These are phyloP conservation scores for Turdus rufiventris DNA, from an alignment of 2,113 vertebrate species.

Conservation along the genomic window DNA sequence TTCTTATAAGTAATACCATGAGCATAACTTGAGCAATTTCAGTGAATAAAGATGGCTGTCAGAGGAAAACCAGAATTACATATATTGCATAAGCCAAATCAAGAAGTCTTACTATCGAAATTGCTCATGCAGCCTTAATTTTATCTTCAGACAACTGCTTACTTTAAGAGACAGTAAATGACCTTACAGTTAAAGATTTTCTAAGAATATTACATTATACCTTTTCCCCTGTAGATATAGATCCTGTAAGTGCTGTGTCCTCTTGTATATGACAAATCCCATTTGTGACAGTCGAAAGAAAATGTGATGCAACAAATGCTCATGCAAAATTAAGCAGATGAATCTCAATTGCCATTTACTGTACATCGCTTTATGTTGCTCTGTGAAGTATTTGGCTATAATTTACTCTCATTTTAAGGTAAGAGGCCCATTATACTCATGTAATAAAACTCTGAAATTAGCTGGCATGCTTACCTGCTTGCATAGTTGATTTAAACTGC, in stretches of 20 bases:
- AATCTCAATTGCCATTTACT: neutral
- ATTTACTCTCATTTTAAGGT: constrained; percentile 2
- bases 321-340: constrained; percentile 12
- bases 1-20: neutral
- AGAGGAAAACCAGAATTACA: neutral
- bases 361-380: neutral
- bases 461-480: neutral
- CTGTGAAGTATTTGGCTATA: neutral
- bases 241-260: neutral
- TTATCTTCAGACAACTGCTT: neutral
- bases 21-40: neutral
- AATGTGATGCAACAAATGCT: neutral
- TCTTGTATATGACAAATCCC: neutral
- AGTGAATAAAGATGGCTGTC: neutral
- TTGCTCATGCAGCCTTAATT: neutral
- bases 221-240: neutral
- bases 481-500: neutral
- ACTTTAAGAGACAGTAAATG: neutral
- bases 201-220: neutral
- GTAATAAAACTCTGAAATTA: neutral
- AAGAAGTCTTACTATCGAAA: neutral
- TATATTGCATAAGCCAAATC: neutral
- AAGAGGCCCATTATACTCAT: neutral
- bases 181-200: neutral
- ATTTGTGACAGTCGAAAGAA: neutral